Conservation (phyloP, 2,113 vertebrate genomes). For the Zeus faber region DNA sequence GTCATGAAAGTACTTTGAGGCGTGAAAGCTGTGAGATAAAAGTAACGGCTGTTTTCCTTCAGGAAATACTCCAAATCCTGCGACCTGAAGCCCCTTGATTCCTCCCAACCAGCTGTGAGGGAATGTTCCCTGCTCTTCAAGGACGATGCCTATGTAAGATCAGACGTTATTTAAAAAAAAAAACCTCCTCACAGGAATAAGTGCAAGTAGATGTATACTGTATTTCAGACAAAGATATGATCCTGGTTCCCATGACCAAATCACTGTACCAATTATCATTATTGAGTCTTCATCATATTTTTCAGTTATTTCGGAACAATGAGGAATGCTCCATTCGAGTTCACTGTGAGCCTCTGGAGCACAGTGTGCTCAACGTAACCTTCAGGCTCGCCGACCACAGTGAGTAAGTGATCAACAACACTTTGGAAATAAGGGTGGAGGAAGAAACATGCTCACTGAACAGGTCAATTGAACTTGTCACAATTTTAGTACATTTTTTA, state of each 20-base stretch:
- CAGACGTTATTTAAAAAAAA: too few species aligned
- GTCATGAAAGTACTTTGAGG: too few species aligned
- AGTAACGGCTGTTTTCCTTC: too few species aligned
- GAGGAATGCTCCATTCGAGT: fast-evolving
- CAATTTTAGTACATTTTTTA: too few species aligned
- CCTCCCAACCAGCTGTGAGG: constrained; percentile 5
- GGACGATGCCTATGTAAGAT: background rate
- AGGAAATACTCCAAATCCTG: fast-evolving
- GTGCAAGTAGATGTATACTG: too few species aligned
- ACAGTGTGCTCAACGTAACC: fast-evolving
- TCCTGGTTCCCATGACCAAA: background rate
- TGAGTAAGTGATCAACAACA: too few species aligned
- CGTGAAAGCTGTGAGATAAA: too few species aligned
- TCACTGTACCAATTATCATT: background rate
- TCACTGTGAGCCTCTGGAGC: background rate
- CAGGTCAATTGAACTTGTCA: too few species aligned
- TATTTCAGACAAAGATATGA: background rate
- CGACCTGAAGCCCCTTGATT: constrained; percentile 6
- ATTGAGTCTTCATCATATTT: background rate
- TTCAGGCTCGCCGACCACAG: constrained; percentile 15
- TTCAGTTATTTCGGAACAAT: fast-evolving
- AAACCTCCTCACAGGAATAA: too few species aligned
- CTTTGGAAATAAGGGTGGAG: too few species aligned
- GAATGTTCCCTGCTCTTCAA: constrained; percentile 34
- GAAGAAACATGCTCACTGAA: too few species aligned